Base-by-base conservation (phyloP, 2,113 vertebrate species). In the Chrysochloris asiatica region DNA sequence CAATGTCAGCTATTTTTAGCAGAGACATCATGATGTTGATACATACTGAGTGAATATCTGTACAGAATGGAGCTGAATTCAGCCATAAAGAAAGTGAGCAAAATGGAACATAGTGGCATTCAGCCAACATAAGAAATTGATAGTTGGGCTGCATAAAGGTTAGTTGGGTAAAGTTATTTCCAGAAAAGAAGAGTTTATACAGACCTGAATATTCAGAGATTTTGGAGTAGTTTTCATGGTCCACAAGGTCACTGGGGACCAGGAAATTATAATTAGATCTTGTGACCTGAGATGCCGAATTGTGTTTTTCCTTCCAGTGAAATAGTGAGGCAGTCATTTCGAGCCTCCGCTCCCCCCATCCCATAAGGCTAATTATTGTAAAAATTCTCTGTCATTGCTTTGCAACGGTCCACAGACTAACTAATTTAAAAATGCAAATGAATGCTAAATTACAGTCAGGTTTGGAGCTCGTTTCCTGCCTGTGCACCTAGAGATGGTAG, bases 341-440 rank as follows among this genome's bases (percentile, higher is more conserved):
- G 71, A 50, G 8, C 71, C 26, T 89, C 69, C 84, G 76, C 47
- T n/a, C 47, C 65, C 52, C 75, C 61, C 7, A 43, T 96, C 96
- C 95, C 96, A 96, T 79, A 83, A 96, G 95, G 84, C 96, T 97
- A 97, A 97, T 97, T 97, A 97, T 97, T 95, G 96, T 97, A 97
- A 96, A 97, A 98, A 95, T 96, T 96, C 97, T 96, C 96, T 97
- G 97, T 97, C 97, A 96, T 97, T 96, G 96, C 97, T 97, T 96
- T 97, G 97, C 92, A 97, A 98, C 13, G 95, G 97, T 98, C 97
- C 97, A 94, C 45, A 86, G 97, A 96, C 95, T 97, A 97, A 97
- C 96, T 97, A 97, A 98, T 98, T 98, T 98, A 95, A 97, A 98
- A 98, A 98, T 97, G 97, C 97, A 98, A 98, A 98, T 98, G 97